phyloP scores from a whole-genome alignment of 1,140 invertebrate genomes.

The Elysia chlorotica region DNA sequence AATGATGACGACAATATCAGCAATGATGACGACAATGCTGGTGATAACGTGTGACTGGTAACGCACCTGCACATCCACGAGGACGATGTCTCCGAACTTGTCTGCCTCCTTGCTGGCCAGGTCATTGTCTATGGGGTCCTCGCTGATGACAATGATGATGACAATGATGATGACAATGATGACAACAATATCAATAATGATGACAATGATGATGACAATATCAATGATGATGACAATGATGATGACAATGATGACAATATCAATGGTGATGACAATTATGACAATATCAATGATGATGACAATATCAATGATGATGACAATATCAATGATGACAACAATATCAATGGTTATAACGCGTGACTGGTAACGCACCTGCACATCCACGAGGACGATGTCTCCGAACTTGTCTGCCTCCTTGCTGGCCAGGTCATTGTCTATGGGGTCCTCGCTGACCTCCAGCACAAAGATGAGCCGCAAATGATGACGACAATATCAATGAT shows the following conservation, averaged over 20 bases:
- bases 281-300: no score
- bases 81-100: constrained; percentile 73
- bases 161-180: no score
- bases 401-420: not conserved
- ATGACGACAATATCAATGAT: no score
- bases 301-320: no score
- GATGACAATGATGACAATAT: no score
- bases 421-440: not conserved
- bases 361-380: not conserved
- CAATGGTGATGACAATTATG: no score
- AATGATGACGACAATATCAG: not conserved
- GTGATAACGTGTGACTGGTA: constrained; percentile 65
- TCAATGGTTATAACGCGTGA: no score
- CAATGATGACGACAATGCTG: not conserved
- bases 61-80: constrained; percentile 79
- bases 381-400: not conserved
- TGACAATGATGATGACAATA: no score
- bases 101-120: constrained; percentile 69
- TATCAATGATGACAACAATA: no score
- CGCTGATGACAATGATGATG: constrained; percentile 9
- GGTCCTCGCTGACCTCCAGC: constrained; percentile 19
- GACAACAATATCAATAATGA: no score
- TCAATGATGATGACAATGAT: no score
- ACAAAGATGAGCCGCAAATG: constrained; percentile 34
- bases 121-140: constrained; percentile 22